Conservation (phyloP, 1,140 invertebrate genomes). For the Penaeus chinensis region DNA sequence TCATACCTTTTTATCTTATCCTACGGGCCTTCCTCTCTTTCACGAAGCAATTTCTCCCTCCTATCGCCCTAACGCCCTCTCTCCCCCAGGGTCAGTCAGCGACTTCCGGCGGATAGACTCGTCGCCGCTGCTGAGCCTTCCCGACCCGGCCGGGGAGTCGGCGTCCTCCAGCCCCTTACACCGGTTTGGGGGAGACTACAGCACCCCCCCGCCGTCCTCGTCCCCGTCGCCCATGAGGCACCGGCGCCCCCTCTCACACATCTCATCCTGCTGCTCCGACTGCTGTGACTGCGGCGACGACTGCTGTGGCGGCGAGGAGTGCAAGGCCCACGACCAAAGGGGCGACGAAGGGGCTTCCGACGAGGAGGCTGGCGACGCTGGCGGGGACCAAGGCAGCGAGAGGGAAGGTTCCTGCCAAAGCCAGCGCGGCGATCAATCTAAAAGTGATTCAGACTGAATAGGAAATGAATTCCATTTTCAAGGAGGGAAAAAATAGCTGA, state of each 20-base stretch:
- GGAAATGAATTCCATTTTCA: too few relatives aligned
- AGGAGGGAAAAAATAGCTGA: too few relatives aligned
- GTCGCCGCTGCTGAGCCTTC: background rate
- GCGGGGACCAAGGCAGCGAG: too few relatives aligned
- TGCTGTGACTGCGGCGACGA: slow-evolving; percentile 6
- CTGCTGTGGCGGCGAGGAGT: background rate
- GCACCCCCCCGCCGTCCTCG: slow-evolving; percentile 11
- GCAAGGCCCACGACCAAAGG: background rate
- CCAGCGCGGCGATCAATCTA: too few relatives aligned
- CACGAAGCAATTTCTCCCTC: background rate
- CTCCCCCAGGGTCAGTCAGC: slow-evolving; percentile 2
- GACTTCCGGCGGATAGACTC: background rate
- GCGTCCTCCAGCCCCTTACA: background rate
- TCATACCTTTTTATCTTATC: too few relatives aligned
- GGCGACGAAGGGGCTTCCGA: background rate
- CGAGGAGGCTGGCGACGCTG: too few relatives aligned
- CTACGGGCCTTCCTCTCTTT: too few relatives aligned
- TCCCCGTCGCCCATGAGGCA: slow-evolving; percentile 5
- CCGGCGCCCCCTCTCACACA: slow-evolving; percentile 27
- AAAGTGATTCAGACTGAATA: too few relatives aligned
- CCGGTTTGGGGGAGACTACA: background rate
- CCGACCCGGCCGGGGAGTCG: background rate
- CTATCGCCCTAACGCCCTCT: background rate
- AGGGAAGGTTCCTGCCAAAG: too few relatives aligned
- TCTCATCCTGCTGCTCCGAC: slow-evolving; percentile 36